Conservation (phyloP, 2,797 vertebrate genomes). For the Amazonetta brasiliensis region DNA sequence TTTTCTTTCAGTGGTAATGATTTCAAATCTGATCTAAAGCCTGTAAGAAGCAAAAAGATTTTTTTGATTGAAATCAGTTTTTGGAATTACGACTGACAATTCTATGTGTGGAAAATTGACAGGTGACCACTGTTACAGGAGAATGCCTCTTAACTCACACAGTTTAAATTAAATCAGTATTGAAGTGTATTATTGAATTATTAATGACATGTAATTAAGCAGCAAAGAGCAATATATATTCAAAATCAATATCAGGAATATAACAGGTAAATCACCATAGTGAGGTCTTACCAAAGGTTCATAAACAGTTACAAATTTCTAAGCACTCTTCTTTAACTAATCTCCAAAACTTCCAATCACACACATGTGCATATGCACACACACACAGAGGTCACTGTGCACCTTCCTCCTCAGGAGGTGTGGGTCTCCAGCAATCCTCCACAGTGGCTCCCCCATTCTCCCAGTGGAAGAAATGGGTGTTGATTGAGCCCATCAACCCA, state of each 20-base stretch:
- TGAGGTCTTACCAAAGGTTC: neutral
- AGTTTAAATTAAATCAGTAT: neutral
- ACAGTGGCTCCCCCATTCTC: neutral
- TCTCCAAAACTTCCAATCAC: neutral
- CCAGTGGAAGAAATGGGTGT: neutral
- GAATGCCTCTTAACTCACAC: neutral
- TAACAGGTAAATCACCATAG: neutral
- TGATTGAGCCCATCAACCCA: neutral
- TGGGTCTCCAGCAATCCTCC: neutral
- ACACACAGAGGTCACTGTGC: fast-evolving
- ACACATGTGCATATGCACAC: too few relatives aligned
- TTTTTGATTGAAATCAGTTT: slow-evolving; percentile 6
- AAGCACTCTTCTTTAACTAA: neutral
- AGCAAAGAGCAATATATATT: neutral
- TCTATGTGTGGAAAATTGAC: neutral
- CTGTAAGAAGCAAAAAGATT: neutral
- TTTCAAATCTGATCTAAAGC: neutral
- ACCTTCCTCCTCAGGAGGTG: fast-evolving
- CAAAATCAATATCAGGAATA: neutral
- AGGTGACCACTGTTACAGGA: neutral
- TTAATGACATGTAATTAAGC: neutral
- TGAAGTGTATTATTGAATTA: neutral
- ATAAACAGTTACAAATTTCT: neutral
- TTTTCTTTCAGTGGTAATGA: neutral
- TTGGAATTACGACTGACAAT: neutral